phyloP scores from a whole-genome alignment of 2,888 invertebrate species.

The Pandemis corylana region DNA sequence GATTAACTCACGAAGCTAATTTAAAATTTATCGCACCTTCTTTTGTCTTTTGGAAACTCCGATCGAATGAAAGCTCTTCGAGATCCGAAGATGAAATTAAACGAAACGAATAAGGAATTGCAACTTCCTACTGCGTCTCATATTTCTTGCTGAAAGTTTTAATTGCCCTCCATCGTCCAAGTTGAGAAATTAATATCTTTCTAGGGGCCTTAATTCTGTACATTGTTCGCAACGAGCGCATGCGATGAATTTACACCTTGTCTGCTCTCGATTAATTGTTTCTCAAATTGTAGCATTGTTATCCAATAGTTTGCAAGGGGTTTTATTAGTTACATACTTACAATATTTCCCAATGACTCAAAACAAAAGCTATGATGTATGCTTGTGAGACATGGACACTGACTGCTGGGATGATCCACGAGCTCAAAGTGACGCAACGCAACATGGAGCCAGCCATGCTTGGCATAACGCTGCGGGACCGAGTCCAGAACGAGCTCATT shows the following conservation, averaged over 20 bases:
- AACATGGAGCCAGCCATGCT: too few relatives aligned
- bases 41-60: constrained; percentile 29
- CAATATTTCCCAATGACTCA: too few relatives aligned
- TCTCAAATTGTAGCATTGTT: background rate
- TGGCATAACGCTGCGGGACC: too few relatives aligned
- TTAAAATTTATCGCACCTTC: constrained; percentile 22
- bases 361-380: too few relatives aligned
- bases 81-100: constrained; percentile 63
- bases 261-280: constrained; percentile 23
- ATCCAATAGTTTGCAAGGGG: background rate
- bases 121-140: constrained; percentile 60
- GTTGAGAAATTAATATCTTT: constrained; percentile 76
- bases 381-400: too few relatives aligned
- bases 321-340: too few relatives aligned
- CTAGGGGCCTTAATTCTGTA: constrained; percentile 60
- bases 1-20: constrained; percentile 42
- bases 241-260: constrained; percentile 31
- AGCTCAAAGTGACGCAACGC: too few relatives aligned
- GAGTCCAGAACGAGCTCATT: too few relatives aligned
- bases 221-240: constrained; percentile 53
- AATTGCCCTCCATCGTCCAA: constrained; percentile 74
- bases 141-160: constrained; percentile 70
- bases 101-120: constrained; percentile 66
- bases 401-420: too few relatives aligned
- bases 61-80: constrained; percentile 43